A percentile compares a stretch with the other conserved stretches of the same genome.
Evolutionary conservation across 2,888 invertebrate species (phyloP).

Genomic region (Cephalotes varians): DNA sequence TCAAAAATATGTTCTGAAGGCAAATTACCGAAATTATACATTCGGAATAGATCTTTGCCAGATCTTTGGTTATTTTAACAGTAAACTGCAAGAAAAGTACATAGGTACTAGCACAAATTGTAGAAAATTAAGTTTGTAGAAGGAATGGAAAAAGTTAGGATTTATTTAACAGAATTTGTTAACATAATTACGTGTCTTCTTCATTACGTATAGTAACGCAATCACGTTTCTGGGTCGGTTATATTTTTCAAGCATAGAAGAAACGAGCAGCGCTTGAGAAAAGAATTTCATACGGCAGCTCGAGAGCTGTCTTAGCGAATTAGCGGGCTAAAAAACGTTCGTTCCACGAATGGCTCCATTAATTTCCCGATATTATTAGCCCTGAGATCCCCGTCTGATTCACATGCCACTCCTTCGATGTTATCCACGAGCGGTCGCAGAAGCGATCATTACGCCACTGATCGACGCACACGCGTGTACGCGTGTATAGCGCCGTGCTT

Average conservation of each 20-base stretch:
- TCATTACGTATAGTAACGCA: neutral
- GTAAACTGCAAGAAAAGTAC: neutral
- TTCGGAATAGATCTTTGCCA: neutral
- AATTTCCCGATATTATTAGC: conserved; percentile 49
- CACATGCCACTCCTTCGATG: conserved; percentile 51
- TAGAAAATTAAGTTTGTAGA: neutral
- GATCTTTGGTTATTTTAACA: conserved; percentile 16
- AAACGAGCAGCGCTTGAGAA: neutral
- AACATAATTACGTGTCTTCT: neutral
- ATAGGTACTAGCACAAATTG: neutral
- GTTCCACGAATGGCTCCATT: conserved; percentile 44
- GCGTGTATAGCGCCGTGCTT: conserved; percentile 54
- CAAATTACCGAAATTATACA: neutral
- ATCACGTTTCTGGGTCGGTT: conserved; percentile 10
- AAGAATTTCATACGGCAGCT: conserved; percentile 32
- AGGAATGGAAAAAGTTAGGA: neutral
- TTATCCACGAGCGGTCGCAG: conserved; percentile 48
- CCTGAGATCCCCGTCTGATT: conserved; percentile 44
- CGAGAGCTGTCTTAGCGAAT: conserved; percentile 30
- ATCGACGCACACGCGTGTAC: conserved; percentile 47
- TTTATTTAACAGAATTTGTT: conserved; percentile 13
- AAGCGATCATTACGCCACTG: conserved; percentile 60
- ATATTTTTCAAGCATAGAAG: neutral
- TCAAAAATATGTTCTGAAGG: conserved; percentile 3
- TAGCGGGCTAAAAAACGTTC: conserved; percentile 27